Evolutionary conservation across 2,888 invertebrate genomes (phyloP), one percentile per base, ranked within the genome.

Genomic region (Tiliacea citrago): DNA sequence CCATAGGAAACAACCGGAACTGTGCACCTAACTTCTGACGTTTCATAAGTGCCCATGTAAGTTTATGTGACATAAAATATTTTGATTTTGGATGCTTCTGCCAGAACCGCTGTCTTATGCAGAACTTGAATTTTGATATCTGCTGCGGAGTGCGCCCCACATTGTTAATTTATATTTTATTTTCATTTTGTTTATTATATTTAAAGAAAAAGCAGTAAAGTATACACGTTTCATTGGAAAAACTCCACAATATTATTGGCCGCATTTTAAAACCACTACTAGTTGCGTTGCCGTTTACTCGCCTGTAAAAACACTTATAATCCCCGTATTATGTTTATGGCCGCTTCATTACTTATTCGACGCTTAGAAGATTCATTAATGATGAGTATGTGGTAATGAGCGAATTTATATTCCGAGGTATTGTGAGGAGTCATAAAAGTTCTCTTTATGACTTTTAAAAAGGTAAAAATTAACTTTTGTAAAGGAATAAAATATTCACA

Each of bases 261-360:
- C 21, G 1, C 8, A 57, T 58, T 47, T 57, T 49, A 12, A 1
- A 9, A 49, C 55, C 9, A 62, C 35, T 21, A 16, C 12, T 45
- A 58, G 35, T 73, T 7, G 16, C 13, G 13, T 7, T n/a, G 35
- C 3, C 0, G 45, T 74, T 24, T 39, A 24, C n/a, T 1, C 16
- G 39, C 79, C 9, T 79, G 53, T 9, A 62, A 45, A 61, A 57
- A 24, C 12, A 6, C 63, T 55, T 55, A 49, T 18, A 68, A 72
- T 53, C 71, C 71, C 60, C 8, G 68, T 66, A 72, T 70, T 68
- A 76, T 78, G 80, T 88, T 88, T 83, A 87, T 81, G 68, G 73
- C 57, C 71, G 77, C 75, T 81, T 84, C 86, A 84, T 87, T 84
- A 85, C 76, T 82, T 82, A 83, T 85, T 79, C 77, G 73, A 58